Percentiles rank a stretch among this genome's conserved stretches.
Conservation (phyloP, 2,888 invertebrate species). For the Drosophila kuntzei region DNA sequence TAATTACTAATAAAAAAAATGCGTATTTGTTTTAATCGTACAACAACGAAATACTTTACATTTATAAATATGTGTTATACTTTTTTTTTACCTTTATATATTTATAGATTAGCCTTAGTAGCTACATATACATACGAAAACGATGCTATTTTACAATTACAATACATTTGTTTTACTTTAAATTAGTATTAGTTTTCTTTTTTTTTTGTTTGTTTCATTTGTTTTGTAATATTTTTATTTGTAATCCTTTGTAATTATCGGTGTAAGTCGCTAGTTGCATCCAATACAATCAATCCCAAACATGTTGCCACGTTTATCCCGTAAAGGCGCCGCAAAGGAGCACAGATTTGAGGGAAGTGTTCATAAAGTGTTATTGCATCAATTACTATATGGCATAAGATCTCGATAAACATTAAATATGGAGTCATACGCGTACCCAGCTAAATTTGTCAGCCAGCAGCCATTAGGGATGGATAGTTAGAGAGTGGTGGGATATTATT, state of each 20-base stretch:
- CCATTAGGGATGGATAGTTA: background rate
- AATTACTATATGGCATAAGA: constrained; percentile 40
- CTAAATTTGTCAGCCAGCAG: constrained; percentile 9
- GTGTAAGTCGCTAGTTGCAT: constrained; percentile 34
- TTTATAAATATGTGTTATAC: constrained; percentile 66
- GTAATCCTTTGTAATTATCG: constrained; percentile 29
- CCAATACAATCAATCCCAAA: constrained; percentile 1
- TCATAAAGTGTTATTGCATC: constrained; percentile 10
- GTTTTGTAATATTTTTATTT: constrained; percentile 18
- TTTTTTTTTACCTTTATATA: constrained; percentile 41
- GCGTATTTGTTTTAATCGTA: constrained; percentile 77
- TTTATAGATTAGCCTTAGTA: constrained; percentile 55
- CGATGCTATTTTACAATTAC: constrained; percentile 60
- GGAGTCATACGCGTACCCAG: background rate
- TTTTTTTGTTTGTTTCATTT: constrained; percentile 22
- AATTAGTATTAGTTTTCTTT: constrained; percentile 41
- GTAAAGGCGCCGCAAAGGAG: background rate
- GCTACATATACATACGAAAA: constrained; percentile 61
- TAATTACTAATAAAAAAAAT: constrained; percentile 71
- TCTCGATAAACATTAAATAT: constrained; percentile 5
- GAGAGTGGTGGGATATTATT: background rate
- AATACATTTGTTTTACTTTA: constrained; percentile 56
- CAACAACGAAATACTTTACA: constrained; percentile 78
- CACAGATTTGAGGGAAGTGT: constrained; percentile 6
- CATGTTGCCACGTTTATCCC: background rate